phyloP scores from a whole-genome alignment of 2,113 vertebrate genomes.

The Amazona guildingii region DNA sequence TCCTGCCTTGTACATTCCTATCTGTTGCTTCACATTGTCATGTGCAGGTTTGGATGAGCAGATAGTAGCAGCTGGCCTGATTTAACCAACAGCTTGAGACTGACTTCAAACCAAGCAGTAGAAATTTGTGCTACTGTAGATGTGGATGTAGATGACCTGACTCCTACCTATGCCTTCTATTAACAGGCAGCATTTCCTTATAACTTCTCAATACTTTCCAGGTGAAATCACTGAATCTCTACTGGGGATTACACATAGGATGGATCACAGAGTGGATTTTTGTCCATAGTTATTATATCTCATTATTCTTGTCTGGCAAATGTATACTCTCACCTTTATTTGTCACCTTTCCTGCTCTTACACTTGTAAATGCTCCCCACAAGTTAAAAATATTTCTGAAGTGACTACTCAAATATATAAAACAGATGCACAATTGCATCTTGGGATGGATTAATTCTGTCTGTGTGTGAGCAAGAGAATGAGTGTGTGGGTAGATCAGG shows the following conservation, averaged over 20 bases:
- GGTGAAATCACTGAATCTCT: conserved; percentile 31
- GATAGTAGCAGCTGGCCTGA: background rate
- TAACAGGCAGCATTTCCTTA: conserved; percentile 3
- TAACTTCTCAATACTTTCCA: conserved; percentile 21
- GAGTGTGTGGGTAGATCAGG: conserved; percentile 9
- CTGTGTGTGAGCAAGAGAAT: conserved; percentile 32
- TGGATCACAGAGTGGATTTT: conserved; percentile 6
- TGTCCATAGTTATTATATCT: conserved; percentile 4
- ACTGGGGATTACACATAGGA: background rate
- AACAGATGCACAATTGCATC: conserved; percentile 55
- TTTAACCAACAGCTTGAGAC: background rate
- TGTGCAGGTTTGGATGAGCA: conserved; percentile 9
- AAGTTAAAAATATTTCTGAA: conserved; percentile 63
- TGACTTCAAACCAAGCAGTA: background rate
- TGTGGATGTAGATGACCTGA: background rate
- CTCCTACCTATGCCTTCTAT: background rate
- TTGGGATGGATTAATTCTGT: conserved; percentile 65
- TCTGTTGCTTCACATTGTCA: background rate
- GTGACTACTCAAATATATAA: conserved; percentile 66
- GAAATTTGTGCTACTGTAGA: background rate
- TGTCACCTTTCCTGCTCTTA: conserved; percentile 56
- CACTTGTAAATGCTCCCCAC: conserved; percentile 50
- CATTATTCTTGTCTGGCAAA: conserved; percentile 60
- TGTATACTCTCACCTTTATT: conserved; percentile 51
- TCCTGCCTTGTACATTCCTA: background rate